Evolutionary conservation across 2,888 invertebrate genomes (phyloP).

Genomic region (Drosophila rellima): DNA sequence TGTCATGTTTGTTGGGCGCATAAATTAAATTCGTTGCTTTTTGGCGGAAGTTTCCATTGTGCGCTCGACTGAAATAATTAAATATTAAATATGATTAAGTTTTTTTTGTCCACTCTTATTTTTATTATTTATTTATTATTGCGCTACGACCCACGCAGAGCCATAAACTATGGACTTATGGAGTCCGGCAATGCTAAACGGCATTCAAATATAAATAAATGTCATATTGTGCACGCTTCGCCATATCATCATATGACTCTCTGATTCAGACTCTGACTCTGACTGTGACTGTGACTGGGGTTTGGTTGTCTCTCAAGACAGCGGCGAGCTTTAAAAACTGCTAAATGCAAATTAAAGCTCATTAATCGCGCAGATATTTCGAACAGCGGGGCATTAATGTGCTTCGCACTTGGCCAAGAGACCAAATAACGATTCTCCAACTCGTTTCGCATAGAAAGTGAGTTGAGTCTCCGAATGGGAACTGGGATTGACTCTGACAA

Average conservation of each 20-base stretch:
- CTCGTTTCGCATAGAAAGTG: constrained; percentile 76
- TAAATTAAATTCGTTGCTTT: constrained; percentile 45
- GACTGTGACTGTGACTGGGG: not conserved
- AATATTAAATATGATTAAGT: constrained; percentile 78
- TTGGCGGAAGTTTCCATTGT: constrained; percentile 74
- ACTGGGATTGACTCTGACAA: constrained; percentile 10
- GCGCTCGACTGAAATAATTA: constrained; percentile 74
- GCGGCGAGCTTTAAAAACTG: constrained; percentile 45
- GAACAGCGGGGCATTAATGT: constrained; percentile 76
- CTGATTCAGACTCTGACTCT: constrained; percentile 12
- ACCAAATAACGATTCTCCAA: constrained; percentile 45
- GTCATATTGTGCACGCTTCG: constrained; percentile 76
- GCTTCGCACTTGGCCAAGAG: constrained; percentile 69
- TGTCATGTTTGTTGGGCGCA: constrained; percentile 36
- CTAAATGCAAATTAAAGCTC: constrained; percentile 80
- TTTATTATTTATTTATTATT: constrained; percentile 15
- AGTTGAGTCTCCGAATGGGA: constrained; percentile 20
- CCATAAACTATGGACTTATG: constrained; percentile 72
- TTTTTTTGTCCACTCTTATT: constrained; percentile 8
- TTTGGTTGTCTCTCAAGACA: constrained; percentile 2
- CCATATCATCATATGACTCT: constrained; percentile 70
- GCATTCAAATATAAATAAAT: constrained; percentile 79
- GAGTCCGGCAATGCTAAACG: constrained; percentile 70
- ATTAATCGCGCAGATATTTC: constrained; percentile 74
- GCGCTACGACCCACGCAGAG: constrained; percentile 62